These are phyloP conservation scores for Varecia variegata DNA, from an alignment of 2,797 vertebrate species.

Conservation along the genomic window DNA sequence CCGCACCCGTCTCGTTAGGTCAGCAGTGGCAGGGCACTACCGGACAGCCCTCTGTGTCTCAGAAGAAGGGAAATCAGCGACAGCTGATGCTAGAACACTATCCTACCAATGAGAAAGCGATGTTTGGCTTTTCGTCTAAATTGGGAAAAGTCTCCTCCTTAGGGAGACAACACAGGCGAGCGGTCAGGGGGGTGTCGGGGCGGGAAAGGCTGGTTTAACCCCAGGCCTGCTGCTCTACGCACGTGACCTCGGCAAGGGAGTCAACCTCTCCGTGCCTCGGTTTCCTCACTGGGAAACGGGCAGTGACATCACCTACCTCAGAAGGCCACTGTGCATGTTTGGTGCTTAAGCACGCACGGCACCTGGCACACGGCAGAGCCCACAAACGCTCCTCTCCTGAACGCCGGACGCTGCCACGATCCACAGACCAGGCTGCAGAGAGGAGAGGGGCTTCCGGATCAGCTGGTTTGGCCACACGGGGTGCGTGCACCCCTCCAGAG, in stretches of 20 bases:
- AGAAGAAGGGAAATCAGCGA: background rate
- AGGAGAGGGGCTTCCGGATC: background rate
- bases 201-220: background rate
- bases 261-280: background rate
- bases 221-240: background rate
- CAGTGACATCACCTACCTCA: background rate
- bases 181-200: background rate
- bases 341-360: no score
- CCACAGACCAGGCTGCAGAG: background rate
- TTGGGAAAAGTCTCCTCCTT: background rate
- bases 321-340: accelerated
- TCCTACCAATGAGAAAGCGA: background rate
- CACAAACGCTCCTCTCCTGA: accelerated
- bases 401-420: background rate
- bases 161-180: no score
- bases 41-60: background rate
- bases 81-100: background rate
- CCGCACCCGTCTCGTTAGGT: accelerated
- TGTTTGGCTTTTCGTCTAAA: background rate
- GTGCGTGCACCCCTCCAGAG: background rate
- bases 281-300: background rate
- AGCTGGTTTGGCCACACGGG: accelerated
- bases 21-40: no score
- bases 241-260: background rate
- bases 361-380: background rate